Evolutionary conservation across 2,113 vertebrate genomes (phyloP).

Genomic region (Choloepus hoffmanni): DNA sequence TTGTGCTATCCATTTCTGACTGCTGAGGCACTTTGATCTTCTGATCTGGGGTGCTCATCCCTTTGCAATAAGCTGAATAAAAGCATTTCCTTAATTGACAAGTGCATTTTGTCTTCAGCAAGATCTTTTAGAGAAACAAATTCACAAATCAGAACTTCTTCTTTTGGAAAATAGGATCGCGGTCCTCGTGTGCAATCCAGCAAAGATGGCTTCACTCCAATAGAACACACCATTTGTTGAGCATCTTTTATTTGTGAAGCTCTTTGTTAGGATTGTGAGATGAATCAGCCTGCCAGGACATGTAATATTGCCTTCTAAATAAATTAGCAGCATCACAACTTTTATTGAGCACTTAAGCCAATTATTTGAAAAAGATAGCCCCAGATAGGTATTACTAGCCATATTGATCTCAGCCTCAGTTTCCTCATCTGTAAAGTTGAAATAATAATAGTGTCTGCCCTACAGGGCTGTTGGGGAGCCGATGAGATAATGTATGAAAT

Average conservation of each 20-base stretch:
- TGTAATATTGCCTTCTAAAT: not conserved
- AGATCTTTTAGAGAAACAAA: not conserved
- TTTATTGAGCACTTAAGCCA: not conserved
- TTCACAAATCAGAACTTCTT: not conserved
- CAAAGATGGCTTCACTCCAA: not conserved
- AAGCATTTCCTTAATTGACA: not conserved
- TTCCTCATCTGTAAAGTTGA: not conserved
- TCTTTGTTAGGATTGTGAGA: not conserved
- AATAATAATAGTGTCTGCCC: not conserved
- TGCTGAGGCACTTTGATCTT: not conserved
- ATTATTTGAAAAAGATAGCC: not conserved
- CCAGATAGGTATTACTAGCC: not conserved
- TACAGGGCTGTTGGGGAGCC: not conserved
- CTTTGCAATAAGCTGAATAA: not conserved
- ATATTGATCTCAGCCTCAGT: not conserved
- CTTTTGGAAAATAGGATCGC: not conserved
- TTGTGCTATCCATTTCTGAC: too few relatives aligned
- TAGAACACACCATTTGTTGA: not conserved
- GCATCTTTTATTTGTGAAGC: not conserved
- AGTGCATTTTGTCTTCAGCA: conserved; percentile 70
- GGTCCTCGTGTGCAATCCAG: not conserved
- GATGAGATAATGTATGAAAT: not conserved
- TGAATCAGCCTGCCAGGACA: not conserved
- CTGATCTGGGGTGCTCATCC: not conserved
- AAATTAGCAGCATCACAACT: not conserved